Evolutionary conservation across 2,113 vertebrate species (phyloP), one percentile per base, ranked within the genome.

Genomic region (Apus apus): DNA sequence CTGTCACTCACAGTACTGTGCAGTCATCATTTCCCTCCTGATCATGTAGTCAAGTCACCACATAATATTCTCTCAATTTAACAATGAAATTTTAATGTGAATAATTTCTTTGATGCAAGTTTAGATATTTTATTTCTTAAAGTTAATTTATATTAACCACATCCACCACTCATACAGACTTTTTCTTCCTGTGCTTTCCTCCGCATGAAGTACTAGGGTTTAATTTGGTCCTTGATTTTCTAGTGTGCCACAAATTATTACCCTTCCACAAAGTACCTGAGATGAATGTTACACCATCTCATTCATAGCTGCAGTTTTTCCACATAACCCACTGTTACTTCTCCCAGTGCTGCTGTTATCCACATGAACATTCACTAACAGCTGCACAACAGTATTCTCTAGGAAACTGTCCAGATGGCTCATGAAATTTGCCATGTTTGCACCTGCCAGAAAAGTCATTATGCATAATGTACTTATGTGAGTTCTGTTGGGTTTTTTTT

Each of bases 361-460:
- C 48, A 40, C 46, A 30, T 8, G 79, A 90, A 57, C 36, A 43
- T 89, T 53, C 51, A 88, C 43, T 67, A 38, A 15, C 34, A 90
- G 54, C 40, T 93, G 74, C 43, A 72, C 58, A 83, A 38, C 75
- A 66, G 22, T 45, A 23, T 80, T 75, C 68, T 83, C 64, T 62
- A 40, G 72, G 30, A 86, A 80, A 38, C 6, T 36, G 58, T 83
- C 72, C 94, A 94, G 94, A 82, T 93, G 83, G 64, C 40, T 83
- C 30, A 17, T 83, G 58, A 90, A 73, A 85, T 88, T 61, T 76
- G 18, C 50, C 46, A 74, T n/a, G 90, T 89, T 46, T 6, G 6
- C 86, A 89, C 56, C 87, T 87, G 89, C 72, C 36, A 90, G 56
- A 73, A 36, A 92, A 88, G 30, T 50, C 19, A 66, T 66, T 40